phyloP scores from a whole-genome alignment of 2,113 vertebrate species.

The Oryzias curvinotus region DNA sequence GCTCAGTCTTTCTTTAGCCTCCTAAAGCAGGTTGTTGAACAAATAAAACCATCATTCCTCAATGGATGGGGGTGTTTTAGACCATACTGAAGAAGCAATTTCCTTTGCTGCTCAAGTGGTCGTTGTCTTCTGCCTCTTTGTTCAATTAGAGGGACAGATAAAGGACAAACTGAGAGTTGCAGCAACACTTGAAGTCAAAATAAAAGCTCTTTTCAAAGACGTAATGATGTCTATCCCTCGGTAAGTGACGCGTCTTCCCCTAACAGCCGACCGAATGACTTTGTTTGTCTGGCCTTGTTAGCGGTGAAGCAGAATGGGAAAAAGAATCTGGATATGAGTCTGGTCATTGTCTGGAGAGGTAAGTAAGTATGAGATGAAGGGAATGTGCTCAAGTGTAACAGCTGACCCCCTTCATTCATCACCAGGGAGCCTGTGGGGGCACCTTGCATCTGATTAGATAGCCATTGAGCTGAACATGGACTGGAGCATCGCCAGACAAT shows the following conservation, averaged over 20 bases:
- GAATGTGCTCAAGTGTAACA: conserved; percentile 37
- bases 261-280: conserved; percentile 67
- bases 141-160: conserved; percentile 63
- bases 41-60: conserved; percentile 39
- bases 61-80: conserved; percentile 44
- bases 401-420: conserved; percentile 48
- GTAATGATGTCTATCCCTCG: conserved; percentile 71
- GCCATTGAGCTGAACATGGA: conserved; percentile 19
- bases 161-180: conserved; percentile 42
- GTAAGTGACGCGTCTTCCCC: conserved; percentile 76
- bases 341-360: conserved; percentile 64
- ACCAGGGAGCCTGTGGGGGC: conserved; percentile 37
- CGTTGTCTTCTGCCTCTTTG: conserved; percentile 71
- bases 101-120: conserved; percentile 65
- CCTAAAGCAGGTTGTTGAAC: conserved; percentile 34
- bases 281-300: conserved; percentile 74
- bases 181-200: conserved; percentile 70
- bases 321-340: conserved; percentile 60
- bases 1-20: conserved; percentile 39
- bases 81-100: conserved; percentile 63
- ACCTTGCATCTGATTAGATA: conserved; percentile 65
- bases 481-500: conserved; percentile 14
- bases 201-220: conserved; percentile 70
- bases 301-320: conserved; percentile 44
- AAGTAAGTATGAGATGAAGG: conserved; percentile 14